Evolutionary conservation across 2,113 vertebrate species (phyloP).

Genomic region (Ondatra zibethicus): DNA sequence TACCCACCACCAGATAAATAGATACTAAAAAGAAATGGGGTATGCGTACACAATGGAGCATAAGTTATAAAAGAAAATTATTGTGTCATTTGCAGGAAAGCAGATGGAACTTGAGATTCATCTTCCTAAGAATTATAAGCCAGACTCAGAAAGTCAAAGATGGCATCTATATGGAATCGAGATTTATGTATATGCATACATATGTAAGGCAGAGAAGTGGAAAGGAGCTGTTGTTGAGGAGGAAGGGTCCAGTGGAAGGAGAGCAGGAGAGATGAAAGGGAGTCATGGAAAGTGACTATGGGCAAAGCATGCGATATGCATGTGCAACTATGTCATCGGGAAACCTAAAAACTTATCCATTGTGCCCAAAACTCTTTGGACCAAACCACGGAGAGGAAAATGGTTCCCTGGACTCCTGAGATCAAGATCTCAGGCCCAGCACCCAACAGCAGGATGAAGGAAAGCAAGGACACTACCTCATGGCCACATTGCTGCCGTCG

Average conservation of each 20-base stretch:
- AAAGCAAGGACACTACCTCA: constrained; percentile 90
- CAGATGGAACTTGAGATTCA: neutral
- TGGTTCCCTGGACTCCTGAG: neutral
- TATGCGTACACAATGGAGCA: neutral
- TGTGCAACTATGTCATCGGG: neutral
- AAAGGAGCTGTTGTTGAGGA: neutral
- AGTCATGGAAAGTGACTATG: too few relatives aligned
- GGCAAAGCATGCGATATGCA: neutral
- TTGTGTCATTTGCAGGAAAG: neutral
- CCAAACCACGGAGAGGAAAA: neutral
- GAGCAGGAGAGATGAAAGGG: neutral
- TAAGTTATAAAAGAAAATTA: neutral
- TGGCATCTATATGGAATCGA: neutral
- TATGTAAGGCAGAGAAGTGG: too few relatives aligned
- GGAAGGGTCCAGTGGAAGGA: neutral
- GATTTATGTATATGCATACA: neutral
- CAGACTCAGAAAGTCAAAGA: neutral
- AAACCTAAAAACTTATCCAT: neutral
- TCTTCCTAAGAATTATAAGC: neutral
- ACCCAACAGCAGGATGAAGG: accelerated
- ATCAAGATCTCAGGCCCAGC: neutral
- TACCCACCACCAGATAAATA: neutral
- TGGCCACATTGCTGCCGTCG: constrained; percentile 95
- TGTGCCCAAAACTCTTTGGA: neutral
- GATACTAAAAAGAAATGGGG: neutral